These are phyloP conservation scores for Bubo scandiacus DNA, from an alignment of 2,113 vertebrate species.

Conservation along the genomic window DNA sequence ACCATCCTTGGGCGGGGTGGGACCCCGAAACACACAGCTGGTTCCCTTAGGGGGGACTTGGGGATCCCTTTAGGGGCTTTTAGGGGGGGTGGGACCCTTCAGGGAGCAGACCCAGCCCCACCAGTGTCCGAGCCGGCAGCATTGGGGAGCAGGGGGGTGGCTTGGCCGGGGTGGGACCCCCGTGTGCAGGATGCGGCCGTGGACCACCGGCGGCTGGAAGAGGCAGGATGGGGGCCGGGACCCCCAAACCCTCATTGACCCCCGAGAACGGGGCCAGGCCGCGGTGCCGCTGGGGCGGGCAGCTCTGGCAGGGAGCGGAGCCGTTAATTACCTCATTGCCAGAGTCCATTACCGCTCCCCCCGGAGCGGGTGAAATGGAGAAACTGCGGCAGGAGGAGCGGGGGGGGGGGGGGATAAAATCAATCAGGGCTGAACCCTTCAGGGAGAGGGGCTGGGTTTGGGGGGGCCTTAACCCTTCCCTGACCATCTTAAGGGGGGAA, in stretches of 20 bases:
- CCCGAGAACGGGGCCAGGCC: neutral
- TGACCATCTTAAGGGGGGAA: neutral
- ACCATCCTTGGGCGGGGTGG: neutral
- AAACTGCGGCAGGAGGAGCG: neutral
- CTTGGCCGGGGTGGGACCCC: neutral
- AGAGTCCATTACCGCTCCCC: conserved; percentile 60
- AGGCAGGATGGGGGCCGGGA: neutral
- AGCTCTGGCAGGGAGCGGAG: neutral
- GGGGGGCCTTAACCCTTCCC: neutral
- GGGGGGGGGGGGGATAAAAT: neutral
- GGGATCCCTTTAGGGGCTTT: neutral
- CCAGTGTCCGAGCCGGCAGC: accelerated
- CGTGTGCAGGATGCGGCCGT: accelerated
- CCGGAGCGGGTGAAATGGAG: conserved; percentile 30
- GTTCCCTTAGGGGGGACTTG: too few relatives aligned
- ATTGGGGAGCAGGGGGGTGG: accelerated
- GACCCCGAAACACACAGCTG: accelerated
- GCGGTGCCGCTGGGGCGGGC: neutral
- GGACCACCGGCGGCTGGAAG: neutral
- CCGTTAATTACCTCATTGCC: conserved; percentile 66
- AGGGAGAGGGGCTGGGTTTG: neutral
- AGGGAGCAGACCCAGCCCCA: neutral
- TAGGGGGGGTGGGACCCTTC: too few relatives aligned
- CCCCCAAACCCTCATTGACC: too few relatives aligned
- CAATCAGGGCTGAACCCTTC: neutral